phyloP scores from a whole-genome alignment of 2,888 invertebrate species.

The Arrhopalites spinosus region DNA sequence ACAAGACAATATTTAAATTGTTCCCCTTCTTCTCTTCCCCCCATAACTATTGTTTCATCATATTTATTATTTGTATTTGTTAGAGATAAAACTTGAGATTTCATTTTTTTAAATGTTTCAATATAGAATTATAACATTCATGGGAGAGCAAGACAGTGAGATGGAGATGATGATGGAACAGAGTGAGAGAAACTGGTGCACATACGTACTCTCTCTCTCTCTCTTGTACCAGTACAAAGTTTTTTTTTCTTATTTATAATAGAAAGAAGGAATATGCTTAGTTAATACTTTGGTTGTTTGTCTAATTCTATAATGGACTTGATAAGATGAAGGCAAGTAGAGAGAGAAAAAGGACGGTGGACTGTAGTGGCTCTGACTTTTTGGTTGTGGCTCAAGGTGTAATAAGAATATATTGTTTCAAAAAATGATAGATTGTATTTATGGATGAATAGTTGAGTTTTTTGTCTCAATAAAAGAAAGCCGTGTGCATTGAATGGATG shows the following conservation, averaged over 20 bases:
- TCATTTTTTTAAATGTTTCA: too few species aligned
- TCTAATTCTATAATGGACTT: too few species aligned
- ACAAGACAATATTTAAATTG: neutral
- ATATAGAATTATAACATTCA: neutral
- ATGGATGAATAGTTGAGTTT: slow-evolving; percentile 21
- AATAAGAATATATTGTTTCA: slow-evolving; percentile 36
- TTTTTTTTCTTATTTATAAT: too few species aligned
- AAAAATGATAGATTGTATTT: slow-evolving; percentile 37
- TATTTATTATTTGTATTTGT: neutral
- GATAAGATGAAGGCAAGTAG: neutral
- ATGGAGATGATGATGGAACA: neutral
- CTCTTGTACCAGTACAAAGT: too few species aligned
- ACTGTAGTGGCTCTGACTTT: neutral
- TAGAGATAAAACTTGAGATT: too few species aligned
- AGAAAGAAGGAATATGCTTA: too few species aligned
- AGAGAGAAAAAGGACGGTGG: neutral
- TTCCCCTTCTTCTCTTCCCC: neutral
- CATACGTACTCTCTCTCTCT: too few species aligned
- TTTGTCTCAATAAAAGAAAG: slow-evolving; percentile 11
- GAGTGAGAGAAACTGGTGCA: neutral
- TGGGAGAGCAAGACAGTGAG: neutral
- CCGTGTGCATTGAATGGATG: slow-evolving; percentile 12
- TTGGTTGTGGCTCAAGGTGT: slow-evolving; percentile 19
- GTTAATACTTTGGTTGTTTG: neutral
- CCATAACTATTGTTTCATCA: neutral